These are phyloP conservation scores for Athrips mouffetella DNA, from an alignment of 2,888 invertebrate species.

Conservation along the genomic window DNA sequence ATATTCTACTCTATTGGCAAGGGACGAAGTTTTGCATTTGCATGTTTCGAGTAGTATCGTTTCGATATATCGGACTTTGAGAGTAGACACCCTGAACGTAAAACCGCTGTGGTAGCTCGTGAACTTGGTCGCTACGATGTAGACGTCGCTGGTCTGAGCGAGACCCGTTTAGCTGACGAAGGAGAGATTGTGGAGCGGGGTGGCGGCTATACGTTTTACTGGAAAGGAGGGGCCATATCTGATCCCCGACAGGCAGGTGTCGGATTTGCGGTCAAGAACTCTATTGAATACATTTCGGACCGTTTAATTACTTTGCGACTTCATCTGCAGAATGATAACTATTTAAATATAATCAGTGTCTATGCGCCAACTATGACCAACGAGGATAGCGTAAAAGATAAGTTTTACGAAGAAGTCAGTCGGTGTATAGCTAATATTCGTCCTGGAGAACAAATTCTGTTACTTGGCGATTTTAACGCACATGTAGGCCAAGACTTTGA, in stretches of 20 bases:
- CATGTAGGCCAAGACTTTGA: slow-evolving; percentile 19
- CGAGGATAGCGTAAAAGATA: slow-evolving; percentile 14
- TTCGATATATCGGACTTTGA: too few relatives aligned
- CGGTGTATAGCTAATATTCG: not conserved
- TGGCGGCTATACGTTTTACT: slow-evolving; percentile 19
- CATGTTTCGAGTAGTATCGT: too few relatives aligned
- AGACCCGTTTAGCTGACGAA: slow-evolving; percentile 22
- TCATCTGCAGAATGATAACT: slow-evolving; percentile 18
- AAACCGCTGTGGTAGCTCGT: not conserved
- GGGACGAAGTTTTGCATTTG: too few relatives aligned
- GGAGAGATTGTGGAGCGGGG: slow-evolving; percentile 17
- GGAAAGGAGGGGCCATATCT: slow-evolving; percentile 14
- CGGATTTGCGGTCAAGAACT: too few relatives aligned
- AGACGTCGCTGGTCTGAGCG: slow-evolving; percentile 22
- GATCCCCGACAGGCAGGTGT: slow-evolving; percentile 19
- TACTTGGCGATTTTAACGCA: slow-evolving; percentile 23
- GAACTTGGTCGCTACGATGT: slow-evolving; percentile 1
- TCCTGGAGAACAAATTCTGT: too few relatives aligned
- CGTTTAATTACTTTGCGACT: slow-evolving; percentile 18
- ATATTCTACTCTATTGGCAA: too few relatives aligned
- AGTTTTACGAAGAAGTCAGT: slow-evolving; percentile 19
- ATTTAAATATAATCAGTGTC: slow-evolving; percentile 19
- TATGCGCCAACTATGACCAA: slow-evolving; percentile 10
- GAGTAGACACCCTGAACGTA: not conserved
- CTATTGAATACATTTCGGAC: slow-evolving; percentile 22